Base-by-base conservation (phyloP, 2,113 vertebrate species). In the Ictidomys tridecemlineatus region DNA sequence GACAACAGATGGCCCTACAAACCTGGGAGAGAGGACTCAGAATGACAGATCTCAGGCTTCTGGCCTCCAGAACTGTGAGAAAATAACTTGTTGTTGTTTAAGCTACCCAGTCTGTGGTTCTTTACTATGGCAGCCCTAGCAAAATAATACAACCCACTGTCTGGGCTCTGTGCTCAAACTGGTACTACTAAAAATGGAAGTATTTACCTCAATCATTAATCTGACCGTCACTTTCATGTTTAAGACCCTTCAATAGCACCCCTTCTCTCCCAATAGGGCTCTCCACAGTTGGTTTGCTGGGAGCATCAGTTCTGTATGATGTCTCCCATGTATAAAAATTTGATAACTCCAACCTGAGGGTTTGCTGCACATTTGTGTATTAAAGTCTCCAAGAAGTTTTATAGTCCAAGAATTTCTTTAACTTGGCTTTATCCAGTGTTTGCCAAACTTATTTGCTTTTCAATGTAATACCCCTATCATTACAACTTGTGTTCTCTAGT, bases 391-490 rank as follows among this genome's bases (percentile, higher is more conserved):
- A 12, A 92, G 79, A 89, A 53, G 5, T 76, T 70, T 84, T 67
- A 12, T 37, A 37, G 24, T 76, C 8, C 51, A 69, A 90, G 93
- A 84, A 45, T 16, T n/a, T 77, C 22, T 5, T 86, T 92, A 85
- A 76, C 12, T 86, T 93, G 34, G 17, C 82, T 89, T 95, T 48
- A 74, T 20, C 17, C 51, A 63, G 16, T 73, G 45, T 95, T 93
- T 94, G 42, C 48, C 70, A 76, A 79, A 78, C n/a, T 83, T 85
- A 80, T 73, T 95, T 95, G 9, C 74, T 85, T 42, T 73, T 88
- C 34, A 53, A 4, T 28, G 6, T 69, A 70, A 89, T 74, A 85
- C 17, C 45, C 6, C 30, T 63, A 10, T 65, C 69, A 30, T n/a
- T 63, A 5, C 32, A 80, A 58, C 84, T 39, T 95, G 70, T 92